phyloP scores from a whole-genome alignment of 2,888 invertebrate species.

The Heteropelma amictum region DNA sequence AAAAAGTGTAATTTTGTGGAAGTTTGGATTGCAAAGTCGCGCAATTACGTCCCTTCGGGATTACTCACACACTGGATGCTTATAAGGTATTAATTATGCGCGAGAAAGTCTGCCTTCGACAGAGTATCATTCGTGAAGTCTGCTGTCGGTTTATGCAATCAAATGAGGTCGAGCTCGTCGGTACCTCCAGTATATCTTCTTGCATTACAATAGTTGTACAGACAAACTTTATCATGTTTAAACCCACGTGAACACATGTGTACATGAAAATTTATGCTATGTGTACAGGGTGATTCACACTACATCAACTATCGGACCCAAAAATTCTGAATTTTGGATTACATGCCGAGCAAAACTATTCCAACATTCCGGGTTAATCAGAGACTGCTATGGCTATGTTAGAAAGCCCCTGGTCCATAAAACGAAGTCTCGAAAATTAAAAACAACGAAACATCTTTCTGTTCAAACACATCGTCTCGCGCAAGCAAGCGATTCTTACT shows the following conservation, averaged over 20 bases:
- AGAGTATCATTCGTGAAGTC: slow-evolving; percentile 38
- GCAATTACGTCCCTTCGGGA: slow-evolving; percentile 41
- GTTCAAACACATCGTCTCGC: too few relatives aligned
- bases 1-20: neutral
- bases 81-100: slow-evolving; percentile 69
- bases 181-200: slow-evolving; percentile 7
- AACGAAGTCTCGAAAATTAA: too few relatives aligned
- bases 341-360: too few relatives aligned
- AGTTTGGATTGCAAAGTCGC: slow-evolving; percentile 28
- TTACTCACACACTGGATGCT: slow-evolving; percentile 64
- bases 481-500: too few relatives aligned
- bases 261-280: too few relatives aligned
- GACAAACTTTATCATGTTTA: slow-evolving; percentile 13
- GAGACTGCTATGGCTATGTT: too few relatives aligned
- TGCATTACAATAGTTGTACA: slow-evolving; percentile 19
- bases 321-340: too few relatives aligned
- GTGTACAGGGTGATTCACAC: too few relatives aligned
- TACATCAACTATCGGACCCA: too few relatives aligned
- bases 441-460: too few relatives aligned
- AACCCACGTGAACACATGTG: slow-evolving; percentile 33
- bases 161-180: slow-evolving; percentile 48
- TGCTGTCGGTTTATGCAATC: slow-evolving; percentile 33
- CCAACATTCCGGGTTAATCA: too few relatives aligned
- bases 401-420: too few relatives aligned
- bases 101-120: slow-evolving; percentile 33